Base-by-base conservation (phyloP, 2,113 vertebrate species). In the Chrysochloris asiatica region DNA sequence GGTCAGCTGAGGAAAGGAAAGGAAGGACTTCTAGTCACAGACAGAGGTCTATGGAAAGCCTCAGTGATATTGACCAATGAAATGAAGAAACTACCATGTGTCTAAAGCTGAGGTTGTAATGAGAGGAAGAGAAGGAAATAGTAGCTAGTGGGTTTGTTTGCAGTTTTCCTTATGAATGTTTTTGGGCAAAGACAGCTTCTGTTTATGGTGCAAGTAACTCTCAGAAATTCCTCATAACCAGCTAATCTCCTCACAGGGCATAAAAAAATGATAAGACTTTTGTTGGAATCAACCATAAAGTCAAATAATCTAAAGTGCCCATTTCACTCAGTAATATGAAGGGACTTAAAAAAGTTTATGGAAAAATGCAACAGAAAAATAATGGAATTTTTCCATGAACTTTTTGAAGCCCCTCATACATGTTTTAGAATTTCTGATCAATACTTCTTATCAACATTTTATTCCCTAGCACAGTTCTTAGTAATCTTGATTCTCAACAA, bases 311-410 rank as follows among this genome's bases (percentile, higher is more conserved):
- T 83, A 79, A 56, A 56, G 9, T 36, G 14, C 8, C 38, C 47
- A 47, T 47, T 91, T 30, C 65, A 75, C 22, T 84, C n/a, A 47
- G 14, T 47, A 93, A 71, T 33, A n/a, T n/a, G n/a, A n/a, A n/a
- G n/a, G n/a, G n/a, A n/a, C n/a, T n/a, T n/a, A n/a, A n/a, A n/a
- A n/a, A n/a, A n/a, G n/a, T n/a, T n/a, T n/a, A n/a, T n/a, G n/a
- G n/a, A n/a, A n/a, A n/a, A n/a, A n/a, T n/a, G n/a, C n/a, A n/a
- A n/a, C n/a, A n/a, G n/a, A n/a, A n/a, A n/a, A n/a, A n/a, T n/a
- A n/a, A n/a, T n/a, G n/a, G n/a, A n/a, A n/a, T n/a, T n/a, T n/a
- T n/a, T n/a, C n/a, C n/a, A n/a, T n/a, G n/a, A n/a, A n/a, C n/a
- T n/a, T n/a, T n/a, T n/a, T n/a, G n/a, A n/a, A n/a, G n/a, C n/a